A percentile compares a stretch with the other conserved stretches of the same genome.
Evolutionary conservation across 2,113 vertebrate species (phyloP).

Genomic region (Petaurus breviceps): DNA sequence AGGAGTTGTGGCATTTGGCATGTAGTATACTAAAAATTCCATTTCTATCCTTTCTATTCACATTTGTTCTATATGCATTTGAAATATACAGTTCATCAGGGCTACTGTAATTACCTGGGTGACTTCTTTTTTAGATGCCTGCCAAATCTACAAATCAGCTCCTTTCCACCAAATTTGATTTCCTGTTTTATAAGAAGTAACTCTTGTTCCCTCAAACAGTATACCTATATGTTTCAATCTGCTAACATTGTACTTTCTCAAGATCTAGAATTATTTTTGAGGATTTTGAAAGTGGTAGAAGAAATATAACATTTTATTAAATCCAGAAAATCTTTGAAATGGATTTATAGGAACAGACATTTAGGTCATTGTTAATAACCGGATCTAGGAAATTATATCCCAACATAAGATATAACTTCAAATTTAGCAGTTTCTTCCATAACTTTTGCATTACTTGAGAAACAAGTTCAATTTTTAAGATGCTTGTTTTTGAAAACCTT

Average conservation of each 20-base stretch:
- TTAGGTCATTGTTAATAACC: not conserved
- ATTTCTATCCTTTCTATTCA: slow-evolving; percentile 27
- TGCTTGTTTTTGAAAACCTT: slow-evolving; percentile 26
- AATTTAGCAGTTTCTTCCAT: slow-evolving; percentile 38
- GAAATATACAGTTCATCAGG: slow-evolving; percentile 23
- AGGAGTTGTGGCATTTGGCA: slow-evolving; percentile 4
- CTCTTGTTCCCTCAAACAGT: slow-evolving; percentile 50
- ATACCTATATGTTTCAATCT: slow-evolving; percentile 30
- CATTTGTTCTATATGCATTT: slow-evolving; percentile 21
- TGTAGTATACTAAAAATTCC: not conserved
- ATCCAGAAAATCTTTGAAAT: slow-evolving; percentile 34
- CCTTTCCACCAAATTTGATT: slow-evolving; percentile 14
- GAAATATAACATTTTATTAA: slow-evolving; percentile 15
- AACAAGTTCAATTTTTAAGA: slow-evolving; percentile 35
- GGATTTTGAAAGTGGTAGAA: slow-evolving; percentile 17
- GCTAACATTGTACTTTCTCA: slow-evolving; percentile 41
- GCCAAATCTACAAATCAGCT: slow-evolving; percentile 24
- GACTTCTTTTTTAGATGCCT: not conserved
- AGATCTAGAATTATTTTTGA: not conserved
- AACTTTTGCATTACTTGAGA: slow-evolving; percentile 42
- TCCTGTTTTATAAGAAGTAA: slow-evolving; percentile 50
- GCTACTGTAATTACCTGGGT: slow-evolving; percentile 10
- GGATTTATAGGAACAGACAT: slow-evolving; percentile 54
- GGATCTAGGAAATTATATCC: slow-evolving; percentile 38
- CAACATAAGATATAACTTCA: slow-evolving; percentile 16